Evolutionary conservation across 2,113 vertebrate species (phyloP), one percentile per base, ranked within the genome.

Genomic region (Parotia lawesii): DNA sequence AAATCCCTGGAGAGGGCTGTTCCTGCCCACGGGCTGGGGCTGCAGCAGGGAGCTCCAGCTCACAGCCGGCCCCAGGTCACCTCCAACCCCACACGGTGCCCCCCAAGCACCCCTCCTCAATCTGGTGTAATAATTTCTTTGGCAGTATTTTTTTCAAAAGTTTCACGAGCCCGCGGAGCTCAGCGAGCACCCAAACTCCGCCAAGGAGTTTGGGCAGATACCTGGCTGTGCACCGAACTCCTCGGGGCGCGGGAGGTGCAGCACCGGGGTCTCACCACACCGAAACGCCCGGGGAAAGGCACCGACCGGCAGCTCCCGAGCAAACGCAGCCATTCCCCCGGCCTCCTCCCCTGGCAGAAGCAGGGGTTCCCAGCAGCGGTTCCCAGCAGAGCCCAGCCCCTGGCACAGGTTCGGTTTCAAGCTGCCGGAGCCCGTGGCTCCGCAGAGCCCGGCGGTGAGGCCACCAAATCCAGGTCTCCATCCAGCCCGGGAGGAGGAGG

Each of bases 281-380:
- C 31, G 1, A 1, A 79, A 60, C 66, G n/a, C 29, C 51, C 35
- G 9, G 7, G 35, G 18, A 7, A 44, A 16, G 57, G 31, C 45
- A 78, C 25, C 27, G n/a, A 8, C 8, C 3, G 3, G 19, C 61
- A n/a, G 67, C 77, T 62, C 10, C 57, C 3, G 3, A 20, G 22
- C 15, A 0, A 60, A 60, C 3, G 9, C 73, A 14, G 82, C 83
- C 13, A 0, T 4, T 51, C 25, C 69, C 50, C 62, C 21, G 7
- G 23, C 24, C 65, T 65, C 56, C 40, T 12, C 0, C 25, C 6
- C n/a, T 1, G 7, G 4, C 51, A 4, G 51, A 15, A 31, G 13
- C 31, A 4, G 24, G 3, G 6, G 0, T 0, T 33, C 67, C 53
- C 75, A 12, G 35, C 1, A 1, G 18, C 35, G 40, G 0, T 0